phyloP scores from a whole-genome alignment of 2,888 invertebrate species.

The Trachelus tabidus region DNA sequence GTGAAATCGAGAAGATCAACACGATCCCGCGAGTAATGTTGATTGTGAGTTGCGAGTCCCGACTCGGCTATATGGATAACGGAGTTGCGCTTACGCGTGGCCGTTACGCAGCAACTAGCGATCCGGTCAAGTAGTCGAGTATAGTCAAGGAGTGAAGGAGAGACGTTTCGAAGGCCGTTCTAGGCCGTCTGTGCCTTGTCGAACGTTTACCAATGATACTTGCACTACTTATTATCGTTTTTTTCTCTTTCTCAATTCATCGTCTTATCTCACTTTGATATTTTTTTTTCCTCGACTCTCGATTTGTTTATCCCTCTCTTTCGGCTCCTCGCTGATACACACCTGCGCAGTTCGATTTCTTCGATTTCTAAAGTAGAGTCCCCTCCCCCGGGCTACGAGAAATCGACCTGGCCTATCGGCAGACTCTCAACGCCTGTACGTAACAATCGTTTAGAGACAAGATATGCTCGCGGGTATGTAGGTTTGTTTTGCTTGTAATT shows the following conservation, averaged over 20 bases:
- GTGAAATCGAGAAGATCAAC: too few relatives aligned
- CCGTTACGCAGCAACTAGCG: too few relatives aligned
- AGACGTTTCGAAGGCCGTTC: conserved; percentile 47
- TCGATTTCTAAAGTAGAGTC: neutral
- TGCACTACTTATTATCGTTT: conserved; percentile 28
- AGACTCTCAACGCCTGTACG: conserved; percentile 1
- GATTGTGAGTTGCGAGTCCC: too few relatives aligned
- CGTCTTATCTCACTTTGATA: conserved; percentile 1
- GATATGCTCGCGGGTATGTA: too few relatives aligned
- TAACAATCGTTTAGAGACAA: too few relatives aligned
- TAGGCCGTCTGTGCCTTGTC: conserved; percentile 44
- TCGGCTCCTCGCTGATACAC: neutral
- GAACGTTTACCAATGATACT: conserved; percentile 34
- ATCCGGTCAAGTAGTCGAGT: too few relatives aligned
- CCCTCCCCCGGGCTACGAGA: neutral
- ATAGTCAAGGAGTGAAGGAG: conserved; percentile 26
- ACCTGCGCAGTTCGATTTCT: neutral
- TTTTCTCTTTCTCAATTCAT: conserved; percentile 29
- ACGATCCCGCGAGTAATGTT: too few relatives aligned
- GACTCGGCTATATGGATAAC: too few relatives aligned
- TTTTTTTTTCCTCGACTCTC: conserved; percentile 4
- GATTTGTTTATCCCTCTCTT: neutral
- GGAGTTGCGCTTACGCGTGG: too few relatives aligned
- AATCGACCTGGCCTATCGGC: neutral
- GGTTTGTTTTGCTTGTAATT: too few relatives aligned